A percentile compares a stretch with the other conserved stretches of the same genome.
phyloP scores from a whole-genome alignment of 2,113 vertebrate genomes.

The Montifringilla adamsi region DNA sequence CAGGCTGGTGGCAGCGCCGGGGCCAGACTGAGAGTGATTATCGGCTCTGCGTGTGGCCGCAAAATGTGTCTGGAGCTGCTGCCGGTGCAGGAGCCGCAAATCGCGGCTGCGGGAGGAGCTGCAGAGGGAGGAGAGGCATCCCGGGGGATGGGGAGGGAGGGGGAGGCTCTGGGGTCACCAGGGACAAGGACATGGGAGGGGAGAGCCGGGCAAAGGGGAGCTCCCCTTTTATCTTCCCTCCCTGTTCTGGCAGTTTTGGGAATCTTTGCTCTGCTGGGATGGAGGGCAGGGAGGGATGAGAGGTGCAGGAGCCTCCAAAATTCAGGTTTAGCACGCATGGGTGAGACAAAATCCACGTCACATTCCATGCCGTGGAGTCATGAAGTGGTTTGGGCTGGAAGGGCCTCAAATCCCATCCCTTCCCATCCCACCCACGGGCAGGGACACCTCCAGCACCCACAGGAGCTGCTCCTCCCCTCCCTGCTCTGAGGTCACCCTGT shows the following conservation, averaged over 20 bases:
- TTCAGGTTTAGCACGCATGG: fast-evolving
- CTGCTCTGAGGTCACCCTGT: background rate
- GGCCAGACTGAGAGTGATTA: background rate
- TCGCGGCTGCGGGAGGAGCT: background rate
- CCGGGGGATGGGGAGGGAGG: background rate
- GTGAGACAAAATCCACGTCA: background rate
- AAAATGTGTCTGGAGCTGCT: background rate
- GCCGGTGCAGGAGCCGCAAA: background rate
- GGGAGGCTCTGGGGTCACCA: background rate
- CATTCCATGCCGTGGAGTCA: fast-evolving
- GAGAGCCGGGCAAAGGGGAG: background rate
- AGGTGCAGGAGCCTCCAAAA: background rate
- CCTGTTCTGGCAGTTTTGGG: background rate
- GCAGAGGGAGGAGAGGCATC: background rate
- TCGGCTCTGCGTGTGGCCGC: background rate
- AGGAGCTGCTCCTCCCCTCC: background rate
- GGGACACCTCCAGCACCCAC: background rate
- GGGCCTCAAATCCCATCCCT: background rate
- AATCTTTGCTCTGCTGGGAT: background rate
- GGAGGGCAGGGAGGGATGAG: background rate
- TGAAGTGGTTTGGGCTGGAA: background rate
- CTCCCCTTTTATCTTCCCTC: too few species aligned
- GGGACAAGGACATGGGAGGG: background rate
- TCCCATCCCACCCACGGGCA: too few species aligned
- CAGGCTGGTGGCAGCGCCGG: background rate